phyloP scores from a whole-genome alignment of 2,888 invertebrate species.

The Xylota sylvarum region DNA sequence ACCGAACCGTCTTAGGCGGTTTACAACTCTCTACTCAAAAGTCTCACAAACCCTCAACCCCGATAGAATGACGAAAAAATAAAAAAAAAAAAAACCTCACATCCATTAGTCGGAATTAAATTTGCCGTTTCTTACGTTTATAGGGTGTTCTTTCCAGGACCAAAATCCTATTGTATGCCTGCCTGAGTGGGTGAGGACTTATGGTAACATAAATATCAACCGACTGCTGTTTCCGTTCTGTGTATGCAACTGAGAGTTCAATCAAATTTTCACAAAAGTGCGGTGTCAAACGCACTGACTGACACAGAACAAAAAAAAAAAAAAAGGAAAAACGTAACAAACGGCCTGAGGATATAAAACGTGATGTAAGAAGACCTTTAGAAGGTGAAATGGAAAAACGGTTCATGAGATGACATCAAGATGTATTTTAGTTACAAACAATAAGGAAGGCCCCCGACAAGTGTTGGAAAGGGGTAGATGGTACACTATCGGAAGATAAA shows the following conservation, averaged over 20 bases:
- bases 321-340: background rate
- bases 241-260: conserved; percentile 37
- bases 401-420: background rate
- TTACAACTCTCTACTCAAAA: conserved; percentile 18
- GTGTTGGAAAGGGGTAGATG: background rate
- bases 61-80: conserved; percentile 12
- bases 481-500: too few species aligned
- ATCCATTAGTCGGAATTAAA: conserved; percentile 75
- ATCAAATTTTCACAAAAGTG: conserved; percentile 39
- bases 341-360: background rate
- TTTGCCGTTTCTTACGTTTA: conserved; percentile 58
- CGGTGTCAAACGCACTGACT: conserved; percentile 32
- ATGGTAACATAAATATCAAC: conserved; percentile 29
- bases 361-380: background rate
- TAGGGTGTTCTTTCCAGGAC: conserved; percentile 39
- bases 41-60: conserved; percentile 20
- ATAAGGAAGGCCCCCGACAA: background rate
- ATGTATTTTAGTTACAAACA: background rate
- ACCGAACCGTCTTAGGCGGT: conserved; percentile 38
- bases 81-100: conserved; percentile 40
- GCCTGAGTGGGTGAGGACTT: conserved; percentile 37
- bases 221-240: background rate
- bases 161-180: conserved; percentile 31
- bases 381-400: background rate
- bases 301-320: background rate